Evolutionary conservation across 2,888 invertebrate genomes (phyloP), one percentile per base, ranked within the genome.

Genomic region (Drosophila paracracens): DNA sequence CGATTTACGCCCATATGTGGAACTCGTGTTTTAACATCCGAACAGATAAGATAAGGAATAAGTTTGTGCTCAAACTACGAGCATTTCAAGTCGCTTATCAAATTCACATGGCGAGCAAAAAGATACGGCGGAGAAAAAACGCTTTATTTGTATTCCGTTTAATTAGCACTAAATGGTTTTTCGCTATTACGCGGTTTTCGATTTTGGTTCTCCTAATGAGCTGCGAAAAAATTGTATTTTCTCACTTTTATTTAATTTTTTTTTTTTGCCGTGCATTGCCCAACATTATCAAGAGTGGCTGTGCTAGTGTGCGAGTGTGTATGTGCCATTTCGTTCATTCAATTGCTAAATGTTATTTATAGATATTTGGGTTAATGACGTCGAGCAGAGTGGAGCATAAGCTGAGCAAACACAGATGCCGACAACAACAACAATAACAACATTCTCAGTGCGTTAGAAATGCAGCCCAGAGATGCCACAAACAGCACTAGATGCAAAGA

Each of bases 291-390:
- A 52, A 51, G 48, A 31, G 7, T 13, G 27, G 51, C 29, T 59
- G 56, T 35, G 56, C 58, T 59, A 65, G 57, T 74, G 54, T 66
- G 7, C 54, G 33, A 33, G 52, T 64, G 48, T 70, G 62, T 52
- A 43, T 71, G 71, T 77, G 79, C 64, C 71, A 79, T 75, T 79
- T 79, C 67, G 66, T 69, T 75, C 64, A 75, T 70, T 52, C 74
- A 81, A 82, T 87, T 80, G 87, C 83, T 78, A 88, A 86, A 74
- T 79, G 73, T 66, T 87, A 88, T 89, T 82, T 77, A 77, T 79
- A 85, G 82, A 82, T 79, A 85, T 85, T 87, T 90, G 75, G 87
- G 87, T 90, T 90, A 87, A 90, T 88, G 86, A 88, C 69, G 90
- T 78, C 68, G 68, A 38, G 79, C n/a, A 74, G 60, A 74, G 64